Base-by-base conservation (phyloP, 2,888 invertebrate genomes). In the Drosophila flavopinicola region DNA sequence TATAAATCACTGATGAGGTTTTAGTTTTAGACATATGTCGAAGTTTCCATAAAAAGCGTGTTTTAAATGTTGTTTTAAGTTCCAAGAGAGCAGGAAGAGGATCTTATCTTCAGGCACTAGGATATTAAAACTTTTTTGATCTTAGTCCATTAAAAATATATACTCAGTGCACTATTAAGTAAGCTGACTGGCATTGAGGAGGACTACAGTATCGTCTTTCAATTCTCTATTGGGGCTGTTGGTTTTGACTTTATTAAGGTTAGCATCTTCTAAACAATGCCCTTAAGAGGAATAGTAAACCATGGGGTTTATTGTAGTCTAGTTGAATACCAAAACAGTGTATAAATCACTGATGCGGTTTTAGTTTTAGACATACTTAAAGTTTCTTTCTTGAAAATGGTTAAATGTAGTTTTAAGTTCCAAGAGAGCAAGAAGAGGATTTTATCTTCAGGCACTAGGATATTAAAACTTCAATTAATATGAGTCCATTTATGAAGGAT, bases 281-380 rank as follows among this genome's bases (percentile, higher is more conserved):
- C 84, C 87, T 88, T 85, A 85, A 87, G 87, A 88, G 86, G 83
- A 88, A 85, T 80, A 75, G 82, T 54, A 44, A 76, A 85, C 60
- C 82, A 66, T 69, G 70, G 52, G 20, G 3, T 72, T 80, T 56
- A 20, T 7, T 88, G 13, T 86, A 58, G 88, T 85, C 87, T 83
- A 83, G 29, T 66, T 73, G 83, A 86, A 87, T 86, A 80, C 87
- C 76, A 78, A 63, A 61, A 15, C 60, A 58, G 35, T 47, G 67
- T 76, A 0, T 7, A 6, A 7, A 57, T 52, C 74, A 39, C 54
- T 42, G 60, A 33, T 66, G 60, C 56, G 58, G 78, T 79, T 79
- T 79, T 80, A 80, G 78, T 75, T 58, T 45, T 49, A 69, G 75
- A 75, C 75, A 45, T 51, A 25, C 4, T 9, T 6, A 27, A 25